A percentile compares a stretch with the other conserved stretches of the same genome.
Evolutionary conservation across 1,140 invertebrate species (phyloP).

Genomic region (Anastrepha obliqua): DNA sequence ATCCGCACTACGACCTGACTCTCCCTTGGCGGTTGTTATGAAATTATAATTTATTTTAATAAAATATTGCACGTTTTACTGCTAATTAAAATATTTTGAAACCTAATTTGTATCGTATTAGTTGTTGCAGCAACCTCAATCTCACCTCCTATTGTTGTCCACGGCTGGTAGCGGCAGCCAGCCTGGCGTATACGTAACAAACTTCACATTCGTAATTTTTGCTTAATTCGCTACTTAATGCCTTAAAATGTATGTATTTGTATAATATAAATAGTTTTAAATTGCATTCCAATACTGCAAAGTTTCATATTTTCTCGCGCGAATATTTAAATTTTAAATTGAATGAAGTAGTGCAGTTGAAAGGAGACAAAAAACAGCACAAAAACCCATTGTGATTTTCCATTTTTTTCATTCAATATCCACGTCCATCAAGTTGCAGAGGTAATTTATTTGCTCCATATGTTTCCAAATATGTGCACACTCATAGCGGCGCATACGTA

Average conservation of each 20-base stretch:
- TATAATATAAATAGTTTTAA: no score
- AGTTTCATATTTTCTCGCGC: no score
- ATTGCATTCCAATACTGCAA: no score
- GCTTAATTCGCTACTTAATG: no score
- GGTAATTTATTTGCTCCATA: neutral
- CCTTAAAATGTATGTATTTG: no score
- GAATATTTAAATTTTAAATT: no score
- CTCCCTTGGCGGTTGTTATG: neutral
- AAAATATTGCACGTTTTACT: slow-evolving; percentile 22
- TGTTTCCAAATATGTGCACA: neutral
- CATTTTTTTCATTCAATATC: no score
- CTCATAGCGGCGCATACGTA: neutral
- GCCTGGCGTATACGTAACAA: slow-evolving; percentile 34
- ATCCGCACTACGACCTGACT: no score
- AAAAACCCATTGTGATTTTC: no score
- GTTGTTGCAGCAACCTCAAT: neutral
- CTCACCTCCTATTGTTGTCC: neutral
- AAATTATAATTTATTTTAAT: neutral
- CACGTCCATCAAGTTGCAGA: neutral
- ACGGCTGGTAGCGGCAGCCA: neutral
- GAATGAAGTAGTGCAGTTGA: no score
- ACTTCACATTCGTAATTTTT: neutral
- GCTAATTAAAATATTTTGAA: slow-evolving; percentile 28
- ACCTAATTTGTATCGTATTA: neutral
- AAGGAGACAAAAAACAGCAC: no score